These are phyloP conservation scores for Graptemys geographica DNA, from an alignment of 2,797 vertebrate genomes.

Conservation along the genomic window DNA sequence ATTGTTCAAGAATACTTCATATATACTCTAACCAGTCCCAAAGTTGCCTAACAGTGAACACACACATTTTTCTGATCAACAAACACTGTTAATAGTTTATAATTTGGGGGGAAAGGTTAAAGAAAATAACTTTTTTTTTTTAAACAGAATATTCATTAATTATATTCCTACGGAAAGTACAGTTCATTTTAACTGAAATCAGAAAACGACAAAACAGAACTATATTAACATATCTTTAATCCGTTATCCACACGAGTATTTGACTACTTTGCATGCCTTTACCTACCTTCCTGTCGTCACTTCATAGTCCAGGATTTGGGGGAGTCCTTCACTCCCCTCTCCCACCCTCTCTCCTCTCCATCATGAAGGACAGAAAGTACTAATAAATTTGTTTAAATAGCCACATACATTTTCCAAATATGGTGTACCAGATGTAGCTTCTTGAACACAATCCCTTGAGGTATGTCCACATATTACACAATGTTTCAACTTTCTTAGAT, in stretches of 20 bases:
- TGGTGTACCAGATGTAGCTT: not conserved
- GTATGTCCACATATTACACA: not conserved
- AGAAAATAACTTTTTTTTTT: not conserved
- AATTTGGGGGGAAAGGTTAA: not conserved
- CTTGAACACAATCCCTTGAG: constrained; percentile 6
- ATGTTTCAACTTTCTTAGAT: constrained; percentile 31
- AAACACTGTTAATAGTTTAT: not conserved
- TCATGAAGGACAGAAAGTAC: not conserved
- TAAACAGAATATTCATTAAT: not conserved
- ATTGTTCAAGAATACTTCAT: not conserved
- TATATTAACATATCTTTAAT: constrained; percentile 10
- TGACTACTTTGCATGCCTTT: constrained; percentile 1
- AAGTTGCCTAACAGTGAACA: not conserved
- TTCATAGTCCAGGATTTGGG: not conserved
- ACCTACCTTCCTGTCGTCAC: not conserved
- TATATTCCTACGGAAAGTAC: not conserved
- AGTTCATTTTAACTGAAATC: not conserved
- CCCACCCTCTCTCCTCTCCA: not conserved
- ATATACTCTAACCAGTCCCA: not conserved
- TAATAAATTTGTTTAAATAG: not conserved
- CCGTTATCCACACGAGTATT: not conserved
- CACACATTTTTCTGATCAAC: not conserved
- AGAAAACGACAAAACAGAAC: not conserved
- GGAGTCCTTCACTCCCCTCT: not conserved
- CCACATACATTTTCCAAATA: not conserved